These are phyloP conservation scores for Calycopis cecrops DNA, from an alignment of 1,140 invertebrate genomes.

Conservation along the genomic window DNA sequence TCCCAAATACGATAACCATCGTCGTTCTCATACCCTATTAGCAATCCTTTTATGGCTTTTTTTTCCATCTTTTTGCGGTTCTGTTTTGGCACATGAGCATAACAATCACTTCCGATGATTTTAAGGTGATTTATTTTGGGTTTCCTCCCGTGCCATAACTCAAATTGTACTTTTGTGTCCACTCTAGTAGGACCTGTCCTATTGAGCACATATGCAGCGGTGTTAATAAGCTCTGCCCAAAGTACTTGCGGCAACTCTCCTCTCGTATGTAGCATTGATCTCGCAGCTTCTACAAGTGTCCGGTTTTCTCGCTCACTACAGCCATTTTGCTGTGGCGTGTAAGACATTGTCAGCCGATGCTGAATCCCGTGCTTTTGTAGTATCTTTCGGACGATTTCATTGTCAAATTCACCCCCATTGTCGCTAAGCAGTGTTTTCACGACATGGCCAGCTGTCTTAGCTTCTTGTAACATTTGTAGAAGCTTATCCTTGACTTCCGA, in stretches of 20 bases:
- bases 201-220: too few relatives aligned
- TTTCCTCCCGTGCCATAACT: conserved; percentile 34
- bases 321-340: conserved; percentile 54
- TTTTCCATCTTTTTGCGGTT: conserved; percentile 32
- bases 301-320: conserved; percentile 43
- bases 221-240: conserved; percentile 52
- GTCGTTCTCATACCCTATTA: conserved; percentile 33
- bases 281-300: conserved; percentile 49
- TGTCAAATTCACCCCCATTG: too few relatives aligned
- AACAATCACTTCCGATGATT: conserved; percentile 29
- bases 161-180: conserved; percentile 37
- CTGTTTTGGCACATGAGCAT: conserved; percentile 33
- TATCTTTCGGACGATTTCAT: conserved; percentile 10
- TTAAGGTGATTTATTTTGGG: conserved; percentile 17
- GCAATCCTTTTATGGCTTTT: conserved; percentile 30
- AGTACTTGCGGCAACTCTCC: conserved; percentile 38
- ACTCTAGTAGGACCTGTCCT: conserved; percentile 34
- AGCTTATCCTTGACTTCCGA: too few relatives aligned
- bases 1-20: conserved; percentile 13
- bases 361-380: conserved; percentile 6
- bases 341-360: conserved; percentile 15
- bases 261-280: conserved; percentile 42
- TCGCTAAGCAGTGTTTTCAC: too few relatives aligned
- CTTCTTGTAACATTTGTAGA: too few relatives aligned
- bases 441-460: too few relatives aligned